Evolutionary conservation across 2,113 vertebrate genomes (phyloP).

Genomic region (Embiotoca jacksoni): DNA sequence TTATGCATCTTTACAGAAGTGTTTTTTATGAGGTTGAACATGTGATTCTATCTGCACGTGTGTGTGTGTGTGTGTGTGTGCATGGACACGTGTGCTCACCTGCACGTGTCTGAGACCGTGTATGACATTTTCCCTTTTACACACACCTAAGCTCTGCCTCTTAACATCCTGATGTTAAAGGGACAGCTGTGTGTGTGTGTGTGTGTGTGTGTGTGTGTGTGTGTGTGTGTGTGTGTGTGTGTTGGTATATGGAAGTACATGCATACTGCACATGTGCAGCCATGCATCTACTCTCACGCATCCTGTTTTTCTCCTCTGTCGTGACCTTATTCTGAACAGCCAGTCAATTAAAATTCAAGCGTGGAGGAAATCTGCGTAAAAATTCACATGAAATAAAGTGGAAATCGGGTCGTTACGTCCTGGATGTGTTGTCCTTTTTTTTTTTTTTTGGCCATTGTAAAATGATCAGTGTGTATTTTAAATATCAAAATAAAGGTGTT

Average conservation of each 20-base stretch:
- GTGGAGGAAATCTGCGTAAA: neutral
- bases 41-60: neutral
- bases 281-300: neutral
- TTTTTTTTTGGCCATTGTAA: no score
- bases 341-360: conserved; percentile 22
- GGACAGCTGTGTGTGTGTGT: neutral
- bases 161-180: neutral
- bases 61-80: no score
- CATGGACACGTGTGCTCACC: neutral
- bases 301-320: neutral
- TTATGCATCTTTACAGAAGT: conserved; percentile 19
- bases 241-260: neutral
- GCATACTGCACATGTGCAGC: conserved; percentile 13
- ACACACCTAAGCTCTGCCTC: neutral
- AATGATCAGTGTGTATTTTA: no score
- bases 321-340: conserved; percentile 9
- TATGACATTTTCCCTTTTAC: conserved; percentile 1
- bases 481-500: no score
- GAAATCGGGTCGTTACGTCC: no score
- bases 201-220: no score
- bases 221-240: no score
- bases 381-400: no score
- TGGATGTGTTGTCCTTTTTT: no score
- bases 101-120: neutral
- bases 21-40: conserved; percentile 15